Base-by-base conservation (phyloP, 2,113 vertebrate species). In the Oreochromis spilurus region DNA sequence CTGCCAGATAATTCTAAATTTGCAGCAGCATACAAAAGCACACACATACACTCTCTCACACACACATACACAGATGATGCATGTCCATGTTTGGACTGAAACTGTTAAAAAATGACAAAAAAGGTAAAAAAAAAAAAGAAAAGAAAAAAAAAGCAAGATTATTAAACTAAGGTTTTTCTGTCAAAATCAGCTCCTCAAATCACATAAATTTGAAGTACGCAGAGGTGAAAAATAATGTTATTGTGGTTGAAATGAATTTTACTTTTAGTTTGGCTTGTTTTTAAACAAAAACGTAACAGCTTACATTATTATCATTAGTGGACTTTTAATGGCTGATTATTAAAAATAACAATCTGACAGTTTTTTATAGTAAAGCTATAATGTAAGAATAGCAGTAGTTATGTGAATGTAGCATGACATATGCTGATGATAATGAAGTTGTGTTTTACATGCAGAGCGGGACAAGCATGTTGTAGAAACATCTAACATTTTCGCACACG, bases 1-100 rank as follows among this genome's bases (percentile, higher is more conserved):
- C 82, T 81, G 67, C 52, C 72, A 70, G 86, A 82, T 85, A 62
- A 86, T 87, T 91, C 38, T 17, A 81, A 48, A 58, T 81, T 88
- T 14, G 52, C 72, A 81, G 26, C 16, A 40, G 81, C 65, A 84
- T 10, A 43, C 31, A 84, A 79, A 21, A 79, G 19, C 48, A 40
- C 16, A n/a, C 36, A 70, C 40, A 40, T 3, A 24, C 62, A 67
- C 62, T 0, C 24, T 24, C 24, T 24, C 62, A 14, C 29, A n/a
- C 70, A 43, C 31, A 53, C 16, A 34, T 5, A 26, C 45, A 57
- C 7, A 50, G 14, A 82, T 50, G 26, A 26, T 50, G 43, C 14
- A 77, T 31, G 2, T 45, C 54, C 43, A 65, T 31, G 31, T 72
- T 62, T 26, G 26, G 26, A 26, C 3, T 54, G 6, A 38, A 65